These are phyloP conservation scores for Enteromius afrohamiltoni DNA, from an alignment of 2,797 vertebrate genomes.

Conservation along the genomic window DNA sequence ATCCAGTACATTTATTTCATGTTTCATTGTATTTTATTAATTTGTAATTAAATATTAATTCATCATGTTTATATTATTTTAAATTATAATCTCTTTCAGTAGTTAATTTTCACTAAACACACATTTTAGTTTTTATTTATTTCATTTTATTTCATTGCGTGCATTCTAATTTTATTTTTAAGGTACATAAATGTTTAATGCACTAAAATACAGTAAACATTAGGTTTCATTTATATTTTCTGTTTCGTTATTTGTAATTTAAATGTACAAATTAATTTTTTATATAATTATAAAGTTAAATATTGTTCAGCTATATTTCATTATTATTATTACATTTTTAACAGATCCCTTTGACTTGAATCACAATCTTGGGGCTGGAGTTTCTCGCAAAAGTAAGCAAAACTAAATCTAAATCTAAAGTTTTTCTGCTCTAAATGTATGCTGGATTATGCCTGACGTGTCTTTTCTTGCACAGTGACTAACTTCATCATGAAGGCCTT, in stretches of 20 bases:
- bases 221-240: not conserved
- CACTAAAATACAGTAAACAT: not conserved
- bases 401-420: too few relatives aligned
- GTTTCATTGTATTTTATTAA: not conserved
- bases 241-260: not conserved
- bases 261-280: not conserved
- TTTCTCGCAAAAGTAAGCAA: slow-evolving; percentile 96
- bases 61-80: not conserved
- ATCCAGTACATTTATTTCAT: not conserved
- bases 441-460: slow-evolving; percentile 28
- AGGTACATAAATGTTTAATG: not conserved
- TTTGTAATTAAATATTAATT: not conserved
- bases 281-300: not conserved
- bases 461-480: slow-evolving; percentile 83
- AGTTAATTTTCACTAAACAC: not conserved
- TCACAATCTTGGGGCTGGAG: slow-evolving; percentile 98
- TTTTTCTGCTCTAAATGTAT: slow-evolving; percentile 5
- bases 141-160: not conserved
- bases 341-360: slow-evolving; percentile 98
- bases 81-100: not conserved
- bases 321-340: not conserved
- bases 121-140: not conserved
- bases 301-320: not conserved
- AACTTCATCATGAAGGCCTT: slow-evolving; percentile 99
- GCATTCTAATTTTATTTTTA: not conserved